phyloP scores from a whole-genome alignment of 2,797 vertebrate species.

The Limosa lapponica region DNA sequence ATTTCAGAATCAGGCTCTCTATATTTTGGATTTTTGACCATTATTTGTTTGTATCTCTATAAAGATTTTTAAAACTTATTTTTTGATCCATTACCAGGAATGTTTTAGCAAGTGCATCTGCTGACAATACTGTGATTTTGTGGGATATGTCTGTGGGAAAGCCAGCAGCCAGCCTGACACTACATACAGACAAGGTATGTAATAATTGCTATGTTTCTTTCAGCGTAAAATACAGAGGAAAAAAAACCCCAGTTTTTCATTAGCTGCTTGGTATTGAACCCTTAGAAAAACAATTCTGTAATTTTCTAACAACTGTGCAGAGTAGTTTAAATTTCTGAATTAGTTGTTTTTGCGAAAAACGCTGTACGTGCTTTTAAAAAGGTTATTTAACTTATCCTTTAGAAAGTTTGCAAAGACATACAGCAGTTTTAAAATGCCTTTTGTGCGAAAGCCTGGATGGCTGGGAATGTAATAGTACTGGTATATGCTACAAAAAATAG shows the following conservation, averaged over 20 bases:
- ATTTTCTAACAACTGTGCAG: neutral
- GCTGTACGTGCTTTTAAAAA: neutral
- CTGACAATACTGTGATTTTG: slow-evolving; percentile 89
- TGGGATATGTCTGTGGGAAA: slow-evolving; percentile 92
- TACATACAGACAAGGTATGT: slow-evolving; percentile 92
- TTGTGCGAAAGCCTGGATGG: neutral
- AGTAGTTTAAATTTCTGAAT: neutral
- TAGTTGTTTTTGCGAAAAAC: neutral
- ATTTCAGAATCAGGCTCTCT: neutral
- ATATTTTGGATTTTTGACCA: neutral
- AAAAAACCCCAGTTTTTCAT: neutral
- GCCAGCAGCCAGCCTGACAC: slow-evolving; percentile 85
- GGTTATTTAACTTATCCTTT: neutral
- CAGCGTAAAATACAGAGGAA: neutral
- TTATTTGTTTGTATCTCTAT: neutral
- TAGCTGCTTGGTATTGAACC: neutral
- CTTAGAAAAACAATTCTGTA: neutral
- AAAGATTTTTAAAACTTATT: neutral
- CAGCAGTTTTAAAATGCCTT: neutral
- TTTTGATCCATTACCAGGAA: slow-evolving; percentile 79
- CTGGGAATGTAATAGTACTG: neutral
- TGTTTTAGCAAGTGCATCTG: slow-evolving; percentile 93
- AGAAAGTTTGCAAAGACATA: neutral
- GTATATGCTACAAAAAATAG: neutral
- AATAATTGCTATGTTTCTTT: neutral